Evolutionary conservation across 2,797 vertebrate genomes (phyloP), one percentile per base, ranked within the genome.

Genomic region (Phoeniculus purpureus): DNA sequence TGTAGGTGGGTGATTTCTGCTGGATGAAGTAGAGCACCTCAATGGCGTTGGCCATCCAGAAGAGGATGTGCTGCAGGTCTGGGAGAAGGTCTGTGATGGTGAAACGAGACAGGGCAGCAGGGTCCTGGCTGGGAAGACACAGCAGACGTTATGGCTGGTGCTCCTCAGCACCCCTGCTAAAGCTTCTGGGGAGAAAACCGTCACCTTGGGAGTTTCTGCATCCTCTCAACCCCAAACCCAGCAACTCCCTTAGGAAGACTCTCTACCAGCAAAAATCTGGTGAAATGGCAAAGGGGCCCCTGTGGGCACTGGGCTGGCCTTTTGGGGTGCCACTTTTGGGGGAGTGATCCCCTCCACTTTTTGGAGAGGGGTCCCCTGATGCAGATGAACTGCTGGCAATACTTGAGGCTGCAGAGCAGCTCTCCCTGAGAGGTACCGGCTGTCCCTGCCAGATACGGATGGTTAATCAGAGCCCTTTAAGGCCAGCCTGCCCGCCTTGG

Each of bases 21-120:
- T 99, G 99, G 79, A 98, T 96, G 10, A 99, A 99, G 97, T 99
- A 99, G 19, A 99, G 98, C 79, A 99, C 98, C 97, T 99, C 99
- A 0, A 99, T 98, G 93, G 98, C 97, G 27, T 99, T 99, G 67
- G 99, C 98, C 99, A 99, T 99, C 99, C 99, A 99, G 97, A 99
- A 99, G 94, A 99, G 98, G 72, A 99, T 96, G 90, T 98, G 98
- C 97, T 99, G 99, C 89, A 99, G 97, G 92, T 99, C 99, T 0
- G 98, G 99, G 34, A 98, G 96, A 81, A 99, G 96, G 96, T 99
- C 98, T 3, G 98, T 97, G 97, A 99, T 98, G 93, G 97, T 97
- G 73, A 98, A 98, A 81, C 97, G 97, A 94, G 98, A 98, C 62
- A 98, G 95, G 21, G 98, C 94, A 18, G 97, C 81, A 2, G 99